Percentiles rank a stretch among this genome's conserved stretches.
Conservation (phyloP, 2,797 vertebrate species). For the Thalassophryne amazonica region DNA sequence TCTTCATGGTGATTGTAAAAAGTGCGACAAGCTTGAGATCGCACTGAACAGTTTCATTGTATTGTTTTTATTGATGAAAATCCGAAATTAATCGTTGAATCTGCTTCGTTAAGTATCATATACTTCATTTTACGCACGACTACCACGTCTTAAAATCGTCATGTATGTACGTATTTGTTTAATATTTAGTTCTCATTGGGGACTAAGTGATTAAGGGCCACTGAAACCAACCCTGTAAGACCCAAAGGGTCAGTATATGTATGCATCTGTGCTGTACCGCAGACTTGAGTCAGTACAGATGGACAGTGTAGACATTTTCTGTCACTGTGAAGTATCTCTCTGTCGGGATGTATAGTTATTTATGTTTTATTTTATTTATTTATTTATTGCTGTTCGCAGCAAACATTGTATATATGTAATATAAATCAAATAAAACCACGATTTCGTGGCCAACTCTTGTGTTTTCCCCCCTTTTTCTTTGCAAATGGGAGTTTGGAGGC, state of each 20-base stretch:
- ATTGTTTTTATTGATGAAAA: slow-evolving; percentile 41
- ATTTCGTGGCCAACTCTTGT: slow-evolving; percentile 37
- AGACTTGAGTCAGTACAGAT: slow-evolving; percentile 71
- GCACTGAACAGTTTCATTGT: slow-evolving; percentile 10
- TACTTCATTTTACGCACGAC: slow-evolving; percentile 68
- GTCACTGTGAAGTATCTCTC: slow-evolving; percentile 66
- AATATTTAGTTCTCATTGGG: slow-evolving; percentile 69
- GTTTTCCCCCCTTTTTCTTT: slow-evolving; percentile 6
- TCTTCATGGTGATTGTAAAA: neutral
- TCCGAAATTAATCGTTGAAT: slow-evolving; percentile 45
- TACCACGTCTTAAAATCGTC: slow-evolving; percentile 72
- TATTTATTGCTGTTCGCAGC: slow-evolving; percentile 63
- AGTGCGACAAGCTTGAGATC: neutral
- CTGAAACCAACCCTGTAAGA: slow-evolving; percentile 80
- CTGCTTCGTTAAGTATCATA: slow-evolving; percentile 69
- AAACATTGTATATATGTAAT: slow-evolving; percentile 54
- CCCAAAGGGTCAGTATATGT: slow-evolving; percentile 74
- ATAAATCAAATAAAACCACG: slow-evolving; percentile 60
- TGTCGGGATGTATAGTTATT: slow-evolving; percentile 66
- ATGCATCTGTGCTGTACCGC: slow-evolving; percentile 75
- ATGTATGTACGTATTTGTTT: slow-evolving; percentile 74
- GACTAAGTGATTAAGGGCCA: slow-evolving; percentile 72
- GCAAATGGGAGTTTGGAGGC: neutral
- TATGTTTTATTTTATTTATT: too few relatives aligned
- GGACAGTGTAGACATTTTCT: slow-evolving; percentile 65